Percentiles rank a stretch among this genome's conserved stretches.
phyloP scores from a whole-genome alignment of 2,113 vertebrate genomes.

The Diphyllodes magnificus region DNA sequence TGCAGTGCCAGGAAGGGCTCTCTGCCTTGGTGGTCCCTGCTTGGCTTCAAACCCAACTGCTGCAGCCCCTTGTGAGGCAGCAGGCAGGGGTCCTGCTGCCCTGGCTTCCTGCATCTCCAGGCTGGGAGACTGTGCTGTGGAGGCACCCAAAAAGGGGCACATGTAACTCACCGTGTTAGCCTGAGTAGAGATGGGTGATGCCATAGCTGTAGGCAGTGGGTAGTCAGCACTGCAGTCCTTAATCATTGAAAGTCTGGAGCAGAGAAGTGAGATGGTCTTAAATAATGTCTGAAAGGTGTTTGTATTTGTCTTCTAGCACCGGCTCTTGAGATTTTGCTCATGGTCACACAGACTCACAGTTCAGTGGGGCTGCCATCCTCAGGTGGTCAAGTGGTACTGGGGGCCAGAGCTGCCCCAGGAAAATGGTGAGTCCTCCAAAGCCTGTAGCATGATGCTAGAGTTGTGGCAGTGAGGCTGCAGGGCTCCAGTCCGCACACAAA shows the following conservation, averaged over 20 bases:
- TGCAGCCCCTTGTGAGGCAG: not conserved
- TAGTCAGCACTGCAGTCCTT: not conserved
- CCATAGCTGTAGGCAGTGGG: fast-evolving
- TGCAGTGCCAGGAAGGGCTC: not conserved
- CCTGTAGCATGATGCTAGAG: not conserved
- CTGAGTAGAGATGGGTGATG: not conserved
- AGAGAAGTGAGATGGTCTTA: not conserved
- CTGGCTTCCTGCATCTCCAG: not conserved
- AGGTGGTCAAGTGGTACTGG: not conserved
- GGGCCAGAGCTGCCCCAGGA: not conserved
- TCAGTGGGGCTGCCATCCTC: not conserved
- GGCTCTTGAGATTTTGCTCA: not conserved
- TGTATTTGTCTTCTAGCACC: not conserved
- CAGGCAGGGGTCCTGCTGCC: not conserved
- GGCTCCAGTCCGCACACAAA: not conserved
- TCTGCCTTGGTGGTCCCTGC: not conserved
- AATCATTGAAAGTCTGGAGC: not conserved
- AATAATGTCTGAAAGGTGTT: not conserved
- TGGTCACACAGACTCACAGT: fast-evolving
- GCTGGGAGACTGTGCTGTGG: fast-evolving
- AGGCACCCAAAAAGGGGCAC: not conserved
- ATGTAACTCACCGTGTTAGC: fast-evolving
- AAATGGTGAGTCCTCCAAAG: not conserved
- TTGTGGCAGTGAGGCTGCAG: fast-evolving
- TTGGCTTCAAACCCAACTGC: not conserved